Conservation (phyloP, 2,888 invertebrate species). For the Corbicula japonica region DNA sequence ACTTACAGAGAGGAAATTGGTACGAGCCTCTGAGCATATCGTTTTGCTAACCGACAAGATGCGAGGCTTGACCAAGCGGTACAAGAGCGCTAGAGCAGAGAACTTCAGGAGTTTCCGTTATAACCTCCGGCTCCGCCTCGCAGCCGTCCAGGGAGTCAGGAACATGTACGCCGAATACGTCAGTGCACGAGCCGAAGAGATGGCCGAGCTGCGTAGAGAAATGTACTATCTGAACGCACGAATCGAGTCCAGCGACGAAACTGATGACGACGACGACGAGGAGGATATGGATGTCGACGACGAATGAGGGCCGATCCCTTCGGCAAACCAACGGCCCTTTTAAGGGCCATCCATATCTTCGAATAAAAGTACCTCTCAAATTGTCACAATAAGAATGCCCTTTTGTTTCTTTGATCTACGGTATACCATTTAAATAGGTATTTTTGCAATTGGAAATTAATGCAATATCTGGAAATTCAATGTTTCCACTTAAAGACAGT, state of each 20-base stretch:
- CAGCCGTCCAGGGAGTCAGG: conserved; percentile 13
- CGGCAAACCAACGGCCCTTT: conserved; percentile 10
- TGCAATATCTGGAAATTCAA: too few species aligned
- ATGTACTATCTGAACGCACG: conserved; percentile 10
- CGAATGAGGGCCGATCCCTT: neutral
- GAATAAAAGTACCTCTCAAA: conserved; percentile 7
- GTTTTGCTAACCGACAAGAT: conserved; percentile 13
- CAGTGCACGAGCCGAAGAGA: conserved; percentile 16
- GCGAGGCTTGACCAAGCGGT: neutral
- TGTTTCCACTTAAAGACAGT: too few species aligned
- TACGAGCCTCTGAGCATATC: conserved; percentile 7
- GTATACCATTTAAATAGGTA: too few species aligned
- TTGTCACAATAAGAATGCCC: too few species aligned
- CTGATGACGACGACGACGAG: neutral
- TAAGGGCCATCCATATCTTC: neutral
- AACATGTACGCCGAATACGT: conserved; percentile 29
- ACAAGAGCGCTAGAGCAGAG: neutral
- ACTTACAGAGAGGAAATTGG: conserved; percentile 6
- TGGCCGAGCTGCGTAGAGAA: conserved; percentile 24
- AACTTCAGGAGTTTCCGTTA: conserved; percentile 22
- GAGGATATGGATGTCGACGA: conserved; percentile 16
- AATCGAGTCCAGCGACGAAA: neutral
- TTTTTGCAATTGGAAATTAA: too few species aligned
- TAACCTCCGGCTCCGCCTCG: conserved; percentile 16
- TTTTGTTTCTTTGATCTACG: too few species aligned